Conservation (phyloP, 1,140 invertebrate species). For the Leptopilina boulardi region DNA sequence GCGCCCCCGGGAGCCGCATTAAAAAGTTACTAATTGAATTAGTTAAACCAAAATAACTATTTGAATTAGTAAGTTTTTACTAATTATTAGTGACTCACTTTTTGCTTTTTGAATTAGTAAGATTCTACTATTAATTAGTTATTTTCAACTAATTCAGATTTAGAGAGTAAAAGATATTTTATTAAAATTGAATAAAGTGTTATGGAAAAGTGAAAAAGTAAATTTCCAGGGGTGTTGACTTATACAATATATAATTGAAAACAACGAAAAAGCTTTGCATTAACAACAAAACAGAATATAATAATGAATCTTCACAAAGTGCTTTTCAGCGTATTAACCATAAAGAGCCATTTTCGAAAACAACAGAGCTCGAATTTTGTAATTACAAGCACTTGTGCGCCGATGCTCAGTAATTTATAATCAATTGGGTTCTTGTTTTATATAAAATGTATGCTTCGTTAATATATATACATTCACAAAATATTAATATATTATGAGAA, state of each 20-base stretch:
- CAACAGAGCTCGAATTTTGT: background rate
- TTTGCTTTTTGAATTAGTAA: no score
- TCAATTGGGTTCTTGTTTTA: conserved; percentile 24
- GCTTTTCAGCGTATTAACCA: conserved; percentile 21
- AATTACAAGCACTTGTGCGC: conserved; percentile 13
- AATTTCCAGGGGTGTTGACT: background rate
- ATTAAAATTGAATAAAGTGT: background rate
- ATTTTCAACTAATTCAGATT: no score
- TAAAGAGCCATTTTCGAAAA: conserved; percentile 27
- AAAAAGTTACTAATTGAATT: no score
- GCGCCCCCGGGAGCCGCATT: no score
- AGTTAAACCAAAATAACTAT: no score
- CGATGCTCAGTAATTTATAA: conserved; percentile 23
- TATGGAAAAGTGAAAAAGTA: background rate
- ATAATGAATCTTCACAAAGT: conserved; percentile 23
- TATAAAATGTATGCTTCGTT: background rate
- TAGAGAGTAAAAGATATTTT: no score
- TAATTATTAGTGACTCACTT: no score
- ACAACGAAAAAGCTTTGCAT: background rate
- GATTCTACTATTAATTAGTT: no score
- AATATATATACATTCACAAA: background rate
- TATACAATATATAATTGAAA: conserved; percentile 9
- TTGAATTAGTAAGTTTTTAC: no score
- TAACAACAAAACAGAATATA: background rate
- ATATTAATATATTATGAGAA: background rate